Base-by-base conservation (phyloP, 1,140 invertebrate genomes). In the Conopomorpha cramerella region DNA sequence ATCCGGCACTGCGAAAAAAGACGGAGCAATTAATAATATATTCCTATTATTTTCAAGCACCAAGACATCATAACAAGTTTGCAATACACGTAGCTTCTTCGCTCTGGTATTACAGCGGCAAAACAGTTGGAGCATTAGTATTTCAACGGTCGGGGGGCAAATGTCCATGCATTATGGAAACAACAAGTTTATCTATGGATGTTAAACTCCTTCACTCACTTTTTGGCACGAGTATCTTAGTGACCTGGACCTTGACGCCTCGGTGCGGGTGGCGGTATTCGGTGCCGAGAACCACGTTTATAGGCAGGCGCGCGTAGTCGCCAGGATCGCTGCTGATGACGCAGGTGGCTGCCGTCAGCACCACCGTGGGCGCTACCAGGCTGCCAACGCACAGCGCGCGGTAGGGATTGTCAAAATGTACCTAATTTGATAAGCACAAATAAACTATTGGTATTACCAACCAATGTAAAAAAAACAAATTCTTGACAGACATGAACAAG, bases 361-460 rank as follows among this genome's bases (percentile, higher is more conserved):
- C 65, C 8, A 45, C 50, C 8, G 48, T 50, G 0, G 56, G 46
- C 0, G 63, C 56, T 2, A 70, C 46, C 25, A 73, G 41, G 0
- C 46, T 53, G n/a, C 68, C 68, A 1, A 58, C 49, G 33, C 68
- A 73, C n/a, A 73, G 12, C 0, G 60, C 65, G 2, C 68, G 51
- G 30, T 70, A 67, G 3, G 55, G 40, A 8, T 65, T 67, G 6
- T 46, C 15, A 32, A 52, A 73, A 33, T 67, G 67, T n/a, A 70
- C 68, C 67, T 73, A 30, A n/a, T n/a, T n/a, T n/a, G n/a, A n/a
- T n/a, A n/a, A n/a, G n/a, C n/a, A n/a, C n/a, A n/a, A n/a, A n/a
- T n/a, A n/a, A n/a, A n/a, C n/a, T n/a, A n/a, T n/a, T n/a, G n/a
- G n/a, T n/a, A n/a, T n/a, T n/a, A n/a, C n/a, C n/a, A n/a, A n/a